phyloP scores from a whole-genome alignment of 1,140 invertebrate species.

The Papilio dardanus region DNA sequence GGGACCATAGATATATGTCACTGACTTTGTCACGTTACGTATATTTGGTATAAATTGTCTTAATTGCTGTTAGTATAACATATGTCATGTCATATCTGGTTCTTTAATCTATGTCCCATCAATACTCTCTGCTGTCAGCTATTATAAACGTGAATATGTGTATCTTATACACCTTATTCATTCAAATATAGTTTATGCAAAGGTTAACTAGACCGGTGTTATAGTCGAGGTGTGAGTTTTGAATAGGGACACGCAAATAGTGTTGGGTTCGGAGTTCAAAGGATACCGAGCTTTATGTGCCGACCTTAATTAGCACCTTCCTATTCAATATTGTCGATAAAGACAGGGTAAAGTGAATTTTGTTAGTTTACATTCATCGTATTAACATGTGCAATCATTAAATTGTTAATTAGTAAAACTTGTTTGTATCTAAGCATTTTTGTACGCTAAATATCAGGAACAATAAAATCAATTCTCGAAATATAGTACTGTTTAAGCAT shows the following conservation, averaged over 20 bases:
- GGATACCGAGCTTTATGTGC: not conserved
- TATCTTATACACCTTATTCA: not conserved
- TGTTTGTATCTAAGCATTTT: not conserved
- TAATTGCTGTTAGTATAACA: no score
- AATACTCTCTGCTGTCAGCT: no score
- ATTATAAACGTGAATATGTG: not conserved
- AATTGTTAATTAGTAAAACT: not conserved
- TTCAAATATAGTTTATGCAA: not conserved
- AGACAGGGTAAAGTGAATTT: not conserved
- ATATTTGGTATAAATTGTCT: no score
- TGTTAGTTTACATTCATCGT: not conserved
- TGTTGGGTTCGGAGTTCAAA: conserved; percentile 14
- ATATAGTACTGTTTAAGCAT: no score
- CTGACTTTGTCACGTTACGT: no score
- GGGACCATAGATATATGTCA: no score
- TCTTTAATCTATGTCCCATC: no score
- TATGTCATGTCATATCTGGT: no score
- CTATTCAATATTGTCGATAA: conserved; percentile 10
- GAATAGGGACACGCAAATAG: conserved; percentile 15
- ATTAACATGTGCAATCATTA: not conserved
- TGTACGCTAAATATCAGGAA: no score
- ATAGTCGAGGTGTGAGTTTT: not conserved
- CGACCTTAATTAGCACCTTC: conserved; percentile 8
- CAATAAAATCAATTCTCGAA: no score
- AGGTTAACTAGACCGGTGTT: conserved; percentile 9